Conservation (phyloP, 2,113 vertebrate genomes). For the Mionectes macconnelli region DNA sequence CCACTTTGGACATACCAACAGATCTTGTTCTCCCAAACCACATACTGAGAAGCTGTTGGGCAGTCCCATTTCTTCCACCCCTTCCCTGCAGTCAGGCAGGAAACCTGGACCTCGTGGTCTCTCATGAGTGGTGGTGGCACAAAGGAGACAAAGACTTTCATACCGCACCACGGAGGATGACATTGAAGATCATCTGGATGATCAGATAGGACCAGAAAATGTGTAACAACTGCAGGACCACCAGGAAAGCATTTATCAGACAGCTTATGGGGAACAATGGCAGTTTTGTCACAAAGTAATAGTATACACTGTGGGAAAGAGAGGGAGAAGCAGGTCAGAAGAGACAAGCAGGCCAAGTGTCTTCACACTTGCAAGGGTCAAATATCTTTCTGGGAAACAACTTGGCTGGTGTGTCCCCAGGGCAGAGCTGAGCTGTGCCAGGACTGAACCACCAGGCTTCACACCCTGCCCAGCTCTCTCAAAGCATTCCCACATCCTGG, state of each 20-base stretch:
- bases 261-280: slow-evolving; percentile 75
- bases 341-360: not conserved
- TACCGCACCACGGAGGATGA: slow-evolving; percentile 76
- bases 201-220: slow-evolving; percentile 84
- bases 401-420: not conserved
- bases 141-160: not conserved
- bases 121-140: not conserved
- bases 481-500: not conserved
- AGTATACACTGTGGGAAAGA: slow-evolving; percentile 59
- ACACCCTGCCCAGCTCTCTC: accelerated
- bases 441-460: not conserved
- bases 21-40: not conserved
- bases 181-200: slow-evolving; percentile 76
- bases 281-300: slow-evolving; percentile 72
- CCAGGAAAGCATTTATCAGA: slow-evolving; percentile 76
- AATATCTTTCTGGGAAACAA: not conserved
- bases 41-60: not conserved
- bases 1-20: not conserved
- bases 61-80: not conserved
- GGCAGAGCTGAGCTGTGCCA: not conserved
- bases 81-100: not conserved
- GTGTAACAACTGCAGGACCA: slow-evolving; percentile 79
- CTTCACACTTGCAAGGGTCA: not conserved
- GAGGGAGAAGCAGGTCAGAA: not conserved
- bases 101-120: not conserved